A percentile compares a stretch with the other conserved stretches of the same genome.
These are phyloP conservation scores for Perithous albicinctus DNA, from an alignment of 2,888 invertebrate species.

Conservation along the genomic window DNA sequence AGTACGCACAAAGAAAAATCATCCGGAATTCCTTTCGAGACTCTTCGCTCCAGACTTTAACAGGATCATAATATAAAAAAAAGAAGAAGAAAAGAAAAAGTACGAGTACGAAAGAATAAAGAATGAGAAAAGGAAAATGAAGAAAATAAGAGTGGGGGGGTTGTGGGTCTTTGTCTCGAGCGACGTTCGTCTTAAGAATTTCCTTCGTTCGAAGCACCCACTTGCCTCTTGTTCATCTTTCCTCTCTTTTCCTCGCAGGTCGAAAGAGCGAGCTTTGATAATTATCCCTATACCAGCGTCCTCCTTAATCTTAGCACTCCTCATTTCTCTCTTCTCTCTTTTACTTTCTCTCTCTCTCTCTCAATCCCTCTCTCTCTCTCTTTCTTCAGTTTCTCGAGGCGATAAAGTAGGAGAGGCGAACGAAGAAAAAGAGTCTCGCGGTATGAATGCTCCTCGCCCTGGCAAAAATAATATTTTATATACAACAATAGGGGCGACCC, in stretches of 20 bases:
- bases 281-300: constrained; percentile 78
- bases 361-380: constrained; percentile 41
- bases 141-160: constrained; percentile 59
- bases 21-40: constrained; percentile 64
- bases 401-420: constrained; percentile 52
- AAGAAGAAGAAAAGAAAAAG: constrained; percentile 34
- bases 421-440: constrained; percentile 54
- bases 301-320: constrained; percentile 80
- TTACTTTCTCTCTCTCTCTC: constrained; percentile 33
- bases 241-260: constrained; percentile 13
- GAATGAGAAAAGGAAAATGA: constrained; percentile 74
- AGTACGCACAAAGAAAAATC: constrained; percentile 63
- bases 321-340: constrained; percentile 36
- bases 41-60: constrained; percentile 63
- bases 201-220: constrained; percentile 69
- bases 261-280: constrained; percentile 75
- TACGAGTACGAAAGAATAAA: constrained; percentile 60
- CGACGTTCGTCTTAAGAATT: constrained; percentile 78
- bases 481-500: constrained; percentile 77
- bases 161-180: constrained; percentile 79
- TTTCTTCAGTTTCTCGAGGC: constrained; percentile 15
- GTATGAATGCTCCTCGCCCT: constrained; percentile 79
- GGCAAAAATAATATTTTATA: constrained; percentile 82
- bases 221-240: constrained; percentile 46
- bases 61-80: constrained; percentile 65